Percentiles rank a stretch among this genome's conserved stretches.
phyloP scores from a whole-genome alignment of 2,888 invertebrate species.

The Amiota communis region DNA sequence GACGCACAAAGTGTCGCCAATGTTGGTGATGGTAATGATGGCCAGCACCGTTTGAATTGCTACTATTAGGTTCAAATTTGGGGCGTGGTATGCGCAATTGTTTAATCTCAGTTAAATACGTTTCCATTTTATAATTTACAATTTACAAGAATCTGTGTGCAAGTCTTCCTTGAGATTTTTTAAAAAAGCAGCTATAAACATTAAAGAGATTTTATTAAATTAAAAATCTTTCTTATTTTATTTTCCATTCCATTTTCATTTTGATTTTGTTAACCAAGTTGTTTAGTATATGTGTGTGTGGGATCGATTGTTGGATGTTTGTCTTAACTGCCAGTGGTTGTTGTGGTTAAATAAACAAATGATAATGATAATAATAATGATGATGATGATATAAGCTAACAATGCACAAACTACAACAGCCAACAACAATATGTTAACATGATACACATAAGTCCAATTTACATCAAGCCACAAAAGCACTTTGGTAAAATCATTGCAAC shows the following conservation, averaged over 20 bases:
- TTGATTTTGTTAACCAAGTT: neutral
- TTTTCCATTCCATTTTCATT: too few relatives aligned
- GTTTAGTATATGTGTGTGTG: neutral
- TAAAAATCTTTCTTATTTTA: too few relatives aligned
- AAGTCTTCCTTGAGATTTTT: neutral
- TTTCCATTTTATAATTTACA: conserved; percentile 78
- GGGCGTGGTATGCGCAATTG: conserved; percentile 88
- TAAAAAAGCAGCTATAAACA: too few relatives aligned
- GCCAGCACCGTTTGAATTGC: conserved; percentile 66
- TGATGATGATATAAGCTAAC: conserved; percentile 15
- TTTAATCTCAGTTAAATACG: conserved; percentile 88
- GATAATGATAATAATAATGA: too few relatives aligned
- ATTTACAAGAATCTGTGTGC: conserved; percentile 8
- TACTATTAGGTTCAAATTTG: conserved; percentile 78
- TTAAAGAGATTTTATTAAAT: too few relatives aligned
- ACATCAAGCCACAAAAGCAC: conserved; percentile 14
- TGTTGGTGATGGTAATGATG: conserved; percentile 26
- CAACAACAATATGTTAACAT: conserved; percentile 17
- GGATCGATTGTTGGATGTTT: neutral
- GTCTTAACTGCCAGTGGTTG: neutral
- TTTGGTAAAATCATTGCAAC: neutral
- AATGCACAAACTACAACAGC: neutral
- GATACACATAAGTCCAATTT: conserved; percentile 20
- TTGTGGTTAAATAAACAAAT: conserved; percentile 32
- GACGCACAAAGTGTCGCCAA: conserved; percentile 74